Base-by-base conservation (phyloP, 2,797 vertebrate species). In the Megaceryle alcyon region DNA sequence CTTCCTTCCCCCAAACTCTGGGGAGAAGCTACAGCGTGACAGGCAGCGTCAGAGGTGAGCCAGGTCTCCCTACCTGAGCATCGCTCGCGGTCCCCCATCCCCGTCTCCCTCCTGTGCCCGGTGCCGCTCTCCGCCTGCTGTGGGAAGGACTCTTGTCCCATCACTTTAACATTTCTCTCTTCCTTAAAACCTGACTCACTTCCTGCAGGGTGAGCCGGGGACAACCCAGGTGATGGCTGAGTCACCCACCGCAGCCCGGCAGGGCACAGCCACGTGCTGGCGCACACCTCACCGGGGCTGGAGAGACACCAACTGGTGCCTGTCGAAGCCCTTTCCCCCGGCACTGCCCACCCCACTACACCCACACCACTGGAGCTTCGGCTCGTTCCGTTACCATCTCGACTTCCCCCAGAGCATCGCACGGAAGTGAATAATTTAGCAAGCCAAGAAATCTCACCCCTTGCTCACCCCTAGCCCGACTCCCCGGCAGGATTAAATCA, bases 171-270 rank as follows among this genome's bases (percentile, higher is more conserved):
- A 9, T 41, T 73, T 66, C 64, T 53, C 51, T 46, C 92, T 92
- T 81, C 94, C 89, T 92, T 59, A 28, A 92, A 78, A 78, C 88
- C 86, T 94, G 96, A 96, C 79, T 96, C 92, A 96, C 5, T 94
- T 96, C 96, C 96, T 92, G 86, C 66, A 15, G 87, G 71, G 86
- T 90, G 88, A 92, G 86, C 61, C n/a, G 65, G 57, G 94, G 96
- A 91, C 72, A 70, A 41, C 51, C 46, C 93, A 84, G 94, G 92
- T 94, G 92, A 46, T 1, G 39, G 49, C 72, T 93, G 94, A 96
- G 86, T 96, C 94, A 93, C 22, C 39, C 44, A 1, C 33, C 1
- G 3, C 5, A 33, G 86, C 78, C 78, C 9, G 7, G 35, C 48
- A 18, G 12, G 6, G n/a, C 48, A 15, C 14, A 4, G 43, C 46